A percentile compares a stretch with the other conserved stretches of the same genome.
Conservation (phyloP, 2,797 vertebrate species). For the Arctocebus calabarensis region DNA sequence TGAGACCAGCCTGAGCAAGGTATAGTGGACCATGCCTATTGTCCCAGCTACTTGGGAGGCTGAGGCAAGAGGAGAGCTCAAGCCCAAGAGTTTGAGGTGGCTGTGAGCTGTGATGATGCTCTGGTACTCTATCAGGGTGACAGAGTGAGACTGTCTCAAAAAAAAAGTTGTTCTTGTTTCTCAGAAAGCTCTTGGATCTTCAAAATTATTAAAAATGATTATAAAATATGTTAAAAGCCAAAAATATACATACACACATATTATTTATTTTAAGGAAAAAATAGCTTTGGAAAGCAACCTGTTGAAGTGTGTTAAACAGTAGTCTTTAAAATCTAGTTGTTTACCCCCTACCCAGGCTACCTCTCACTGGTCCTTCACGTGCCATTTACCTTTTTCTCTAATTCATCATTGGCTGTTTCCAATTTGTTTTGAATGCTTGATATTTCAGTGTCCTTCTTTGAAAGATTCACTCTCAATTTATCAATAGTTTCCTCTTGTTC, state of each 20-base stretch:
- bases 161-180: constrained; percentile 62
- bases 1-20: too few relatives aligned
- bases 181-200: constrained; percentile 68
- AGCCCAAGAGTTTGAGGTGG: too few relatives aligned
- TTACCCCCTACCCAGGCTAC: background rate
- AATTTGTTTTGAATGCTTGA: background rate
- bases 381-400: constrained; percentile 82
- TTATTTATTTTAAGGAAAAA: background rate
- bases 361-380: background rate
- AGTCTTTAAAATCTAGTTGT: background rate
- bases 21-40: too few relatives aligned
- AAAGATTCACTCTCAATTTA: constrained; percentile 76
- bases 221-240: constrained; percentile 19
- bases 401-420: constrained; percentile 23
- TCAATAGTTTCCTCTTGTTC: constrained; percentile 74
- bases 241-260: background rate
- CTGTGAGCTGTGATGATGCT: too few relatives aligned
- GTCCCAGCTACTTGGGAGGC: too few relatives aligned
- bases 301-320: background rate
- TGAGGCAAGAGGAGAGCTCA: too few relatives aligned
- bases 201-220: constrained; percentile 58
- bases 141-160: too few relatives aligned
- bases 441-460: constrained; percentile 74
- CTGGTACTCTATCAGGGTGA: too few relatives aligned
- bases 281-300: background rate